Conservation (phyloP, 2,888 invertebrate species). For the Agonopterix subpropinquella region DNA sequence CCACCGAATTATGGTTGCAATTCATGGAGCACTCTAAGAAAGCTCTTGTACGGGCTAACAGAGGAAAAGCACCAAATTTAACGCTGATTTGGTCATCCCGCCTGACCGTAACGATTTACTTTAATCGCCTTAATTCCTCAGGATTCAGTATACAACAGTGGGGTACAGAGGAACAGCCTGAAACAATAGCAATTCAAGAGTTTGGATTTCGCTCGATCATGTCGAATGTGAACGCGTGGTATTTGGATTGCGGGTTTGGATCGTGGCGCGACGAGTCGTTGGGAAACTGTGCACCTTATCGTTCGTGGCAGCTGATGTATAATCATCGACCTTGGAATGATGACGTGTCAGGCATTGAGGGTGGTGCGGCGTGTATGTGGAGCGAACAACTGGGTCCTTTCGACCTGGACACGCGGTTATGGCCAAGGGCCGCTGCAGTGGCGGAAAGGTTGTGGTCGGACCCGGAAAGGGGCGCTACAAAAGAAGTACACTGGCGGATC, state of each 20-base stretch:
- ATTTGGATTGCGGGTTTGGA: slow-evolving; percentile 91
- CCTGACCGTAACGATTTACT: slow-evolving; percentile 83
- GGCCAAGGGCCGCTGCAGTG: slow-evolving; percentile 88
- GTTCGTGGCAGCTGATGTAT: slow-evolving; percentile 91
- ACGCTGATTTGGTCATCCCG: slow-evolving; percentile 86
- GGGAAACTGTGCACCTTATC: slow-evolving; percentile 90
- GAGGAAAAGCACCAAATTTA: slow-evolving; percentile 70
- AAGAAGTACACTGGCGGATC: slow-evolving; percentile 81
- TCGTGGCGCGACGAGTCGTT: slow-evolving; percentile 89
- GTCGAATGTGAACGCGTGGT: slow-evolving; percentile 93
- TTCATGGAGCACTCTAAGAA: slow-evolving; percentile 80
- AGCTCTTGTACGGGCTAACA: slow-evolving; percentile 77
- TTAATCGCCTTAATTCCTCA: slow-evolving; percentile 70
- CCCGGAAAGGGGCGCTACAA: slow-evolving; percentile 61
- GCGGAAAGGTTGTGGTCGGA: slow-evolving; percentile 88
- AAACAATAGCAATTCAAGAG: slow-evolving; percentile 83
- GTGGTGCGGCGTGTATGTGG: slow-evolving; percentile 92
- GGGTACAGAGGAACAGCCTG: slow-evolving; percentile 88
- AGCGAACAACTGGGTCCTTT: slow-evolving; percentile 86
- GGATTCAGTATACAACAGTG: slow-evolving; percentile 75
- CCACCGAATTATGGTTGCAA: slow-evolving; percentile 86
- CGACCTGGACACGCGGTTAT: slow-evolving; percentile 85
- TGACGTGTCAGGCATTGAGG: slow-evolving; percentile 61
- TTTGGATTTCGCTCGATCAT: slow-evolving; percentile 86
- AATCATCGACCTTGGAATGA: slow-evolving; percentile 85